These are phyloP conservation scores for Apamea sordens DNA, from an alignment of 2,888 invertebrate species.

Conservation along the genomic window DNA sequence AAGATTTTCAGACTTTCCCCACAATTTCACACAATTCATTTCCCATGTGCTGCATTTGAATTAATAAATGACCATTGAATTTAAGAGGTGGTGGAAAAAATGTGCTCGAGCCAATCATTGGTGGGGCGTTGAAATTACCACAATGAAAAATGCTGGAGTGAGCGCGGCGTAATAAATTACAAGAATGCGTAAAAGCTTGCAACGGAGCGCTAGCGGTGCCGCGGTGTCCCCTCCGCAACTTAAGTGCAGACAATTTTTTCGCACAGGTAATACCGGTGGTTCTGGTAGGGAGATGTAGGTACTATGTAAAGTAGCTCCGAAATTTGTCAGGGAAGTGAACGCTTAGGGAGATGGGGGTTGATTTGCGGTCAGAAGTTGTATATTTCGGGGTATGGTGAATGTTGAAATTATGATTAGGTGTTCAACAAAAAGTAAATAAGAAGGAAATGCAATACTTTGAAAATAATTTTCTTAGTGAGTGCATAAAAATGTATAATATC, in stretches of 20 bases:
- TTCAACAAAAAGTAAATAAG: background rate
- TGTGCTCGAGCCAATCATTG: constrained; percentile 76
- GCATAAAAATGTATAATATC: constrained; percentile 35
- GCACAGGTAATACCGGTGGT: constrained; percentile 64
- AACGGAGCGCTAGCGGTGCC: constrained; percentile 65
- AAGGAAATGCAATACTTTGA: background rate
- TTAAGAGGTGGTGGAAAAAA: constrained; percentile 71
- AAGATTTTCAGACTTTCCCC: constrained; percentile 36
- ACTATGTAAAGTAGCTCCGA: constrained; percentile 43
- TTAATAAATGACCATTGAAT: constrained; percentile 75
- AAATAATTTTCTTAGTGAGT: background rate
- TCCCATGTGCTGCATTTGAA: constrained; percentile 60
- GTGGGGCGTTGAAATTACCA: constrained; percentile 75
- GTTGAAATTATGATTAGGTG: background rate
- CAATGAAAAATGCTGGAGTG: constrained; percentile 77
- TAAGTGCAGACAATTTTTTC: constrained; percentile 69
- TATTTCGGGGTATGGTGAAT: background rate
- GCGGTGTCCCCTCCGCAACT: constrained; percentile 65
- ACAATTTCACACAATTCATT: constrained; percentile 57
- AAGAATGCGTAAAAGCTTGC: constrained; percentile 79
- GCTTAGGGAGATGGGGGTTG: constrained; percentile 1
- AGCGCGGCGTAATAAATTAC: constrained; percentile 80
- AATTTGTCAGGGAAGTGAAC: constrained; percentile 32
- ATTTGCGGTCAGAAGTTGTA: constrained; percentile 7
- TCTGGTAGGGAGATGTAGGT: constrained; percentile 34